Conservation (phyloP, 2,113 vertebrate species). For the Brienomyrus brachyistius region DNA sequence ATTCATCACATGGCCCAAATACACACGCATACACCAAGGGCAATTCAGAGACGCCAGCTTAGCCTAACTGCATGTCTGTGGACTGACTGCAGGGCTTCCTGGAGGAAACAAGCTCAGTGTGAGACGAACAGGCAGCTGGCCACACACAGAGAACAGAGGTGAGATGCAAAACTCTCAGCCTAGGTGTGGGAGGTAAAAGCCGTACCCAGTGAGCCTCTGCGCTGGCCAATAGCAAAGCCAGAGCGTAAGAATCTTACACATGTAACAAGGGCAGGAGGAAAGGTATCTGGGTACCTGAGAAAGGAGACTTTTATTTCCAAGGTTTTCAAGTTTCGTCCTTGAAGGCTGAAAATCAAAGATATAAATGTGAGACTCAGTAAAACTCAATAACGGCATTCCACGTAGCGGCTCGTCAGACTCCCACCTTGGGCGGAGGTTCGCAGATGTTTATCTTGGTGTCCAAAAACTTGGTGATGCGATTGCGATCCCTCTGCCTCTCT, state of each 20-base stretch:
- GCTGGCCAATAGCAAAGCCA: neutral
- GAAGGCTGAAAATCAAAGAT: constrained; percentile 51
- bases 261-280: neutral
- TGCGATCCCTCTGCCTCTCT: constrained; percentile 72
- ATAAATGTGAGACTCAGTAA: neutral
- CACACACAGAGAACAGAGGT: neutral
- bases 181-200: neutral
- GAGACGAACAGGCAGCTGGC: neutral
- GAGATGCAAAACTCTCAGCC: neutral
- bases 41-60: neutral
- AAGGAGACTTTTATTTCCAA: constrained; percentile 58
- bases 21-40: neutral
- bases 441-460: constrained; percentile 60
- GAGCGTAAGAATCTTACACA: neutral
- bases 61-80: neutral
- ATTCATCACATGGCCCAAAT: neutral
- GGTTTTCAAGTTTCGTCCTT: constrained; percentile 52
- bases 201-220: neutral
- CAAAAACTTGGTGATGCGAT: constrained; percentile 68
- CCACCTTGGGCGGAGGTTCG: constrained; percentile 87
- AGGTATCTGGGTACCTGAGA: constrained; percentile 26
- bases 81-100: neutral
- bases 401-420: neutral
- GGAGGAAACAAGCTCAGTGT: neutral
- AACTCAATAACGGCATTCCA: neutral